Base-by-base conservation (phyloP, 1,140 invertebrate species). In the Drosophila bipectinata region DNA sequence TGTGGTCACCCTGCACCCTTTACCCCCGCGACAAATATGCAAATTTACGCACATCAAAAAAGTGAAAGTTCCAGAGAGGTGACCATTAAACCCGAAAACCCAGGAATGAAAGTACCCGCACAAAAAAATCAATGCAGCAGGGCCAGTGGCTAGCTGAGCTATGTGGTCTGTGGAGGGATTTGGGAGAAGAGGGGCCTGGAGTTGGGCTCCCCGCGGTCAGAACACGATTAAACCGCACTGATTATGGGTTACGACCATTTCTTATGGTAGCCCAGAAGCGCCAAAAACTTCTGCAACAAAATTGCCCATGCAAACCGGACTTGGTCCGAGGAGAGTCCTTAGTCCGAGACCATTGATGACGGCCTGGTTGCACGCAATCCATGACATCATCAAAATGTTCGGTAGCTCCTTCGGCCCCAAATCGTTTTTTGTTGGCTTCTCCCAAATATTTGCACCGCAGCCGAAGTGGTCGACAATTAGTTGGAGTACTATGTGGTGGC, bases 351-450 rank as follows among this genome's bases (percentile, higher is more conserved):
- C 68, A 71, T 77, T 90, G 77, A 88, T 90, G 88, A 90, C 88
- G 88, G 69, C 52, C 56, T 47, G 30, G 45, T 30, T 74, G 81
- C 89, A 91, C 89, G 89, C 89, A 85, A 91, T 91, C 81, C 68
- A 91, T 91, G 80, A 91, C 89, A 80, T 91, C 89, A 91, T 63
- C 76, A 61, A 58, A 49, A 41, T 18, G 44, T 14, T 39, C 44
- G 69, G 58, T 32, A 28, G 26, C n/a, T 53, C 14, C 4, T 39
- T 74, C 39, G 32, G 6, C 26, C 4, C 14, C 41, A 4, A 18
- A 10, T 37, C 41, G 41, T 15, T n/a, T 67, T 14, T 21, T 14
- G 30, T 56, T 32, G n/a, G 34, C 37, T 52, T n/a, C 24, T n/a
- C 15, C 52, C n/a, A 45, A 77, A 77, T 45, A 69, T 44, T 47